Evolutionary conservation across 2,797 vertebrate genomes (phyloP).

Genomic region (Leptodactylus fallax): DNA sequence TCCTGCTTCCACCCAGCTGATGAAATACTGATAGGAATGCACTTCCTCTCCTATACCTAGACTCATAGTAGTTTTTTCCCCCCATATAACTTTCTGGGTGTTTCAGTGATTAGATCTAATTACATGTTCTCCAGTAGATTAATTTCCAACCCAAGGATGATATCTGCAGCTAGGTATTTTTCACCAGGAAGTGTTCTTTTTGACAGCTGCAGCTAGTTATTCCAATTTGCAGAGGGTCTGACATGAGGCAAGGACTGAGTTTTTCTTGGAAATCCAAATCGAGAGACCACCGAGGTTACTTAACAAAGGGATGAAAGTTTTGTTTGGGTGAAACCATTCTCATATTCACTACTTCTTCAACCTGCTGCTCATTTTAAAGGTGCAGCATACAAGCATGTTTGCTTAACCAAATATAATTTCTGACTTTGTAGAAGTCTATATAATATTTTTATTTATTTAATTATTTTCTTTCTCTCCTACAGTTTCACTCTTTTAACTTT

Average conservation of each 20-base stretch:
- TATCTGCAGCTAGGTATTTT: slow-evolving; percentile 35
- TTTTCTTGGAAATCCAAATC: slow-evolving; percentile 50
- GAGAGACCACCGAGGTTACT: slow-evolving; percentile 49
- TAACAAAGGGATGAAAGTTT: slow-evolving; percentile 16
- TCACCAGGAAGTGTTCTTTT: slow-evolving; percentile 43
- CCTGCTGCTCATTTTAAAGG: neutral
- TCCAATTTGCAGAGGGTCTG: slow-evolving; percentile 50
- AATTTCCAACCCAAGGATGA: slow-evolving; percentile 32
- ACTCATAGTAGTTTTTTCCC: neutral
- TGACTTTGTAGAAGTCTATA: no score
- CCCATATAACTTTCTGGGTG: neutral
- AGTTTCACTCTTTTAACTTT: no score
- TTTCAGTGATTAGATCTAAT: slow-evolving; percentile 42
- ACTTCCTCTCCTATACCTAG: slow-evolving; percentile 30
- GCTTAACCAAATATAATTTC: no score
- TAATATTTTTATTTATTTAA: no score
- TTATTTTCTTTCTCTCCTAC: no score
- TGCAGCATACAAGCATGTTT: neutral
- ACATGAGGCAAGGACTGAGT: slow-evolving; percentile 24
- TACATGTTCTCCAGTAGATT: slow-evolving; percentile 23
- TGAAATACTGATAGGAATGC: slow-evolving; percentile 7
- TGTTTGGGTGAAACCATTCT: neutral
- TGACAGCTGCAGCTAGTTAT: slow-evolving; percentile 57
- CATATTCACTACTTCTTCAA: neutral
- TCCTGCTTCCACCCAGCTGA: slow-evolving; percentile 42